Conservation (phyloP, 2,113 vertebrate species). For the Rousettus leschenaultii region DNA sequence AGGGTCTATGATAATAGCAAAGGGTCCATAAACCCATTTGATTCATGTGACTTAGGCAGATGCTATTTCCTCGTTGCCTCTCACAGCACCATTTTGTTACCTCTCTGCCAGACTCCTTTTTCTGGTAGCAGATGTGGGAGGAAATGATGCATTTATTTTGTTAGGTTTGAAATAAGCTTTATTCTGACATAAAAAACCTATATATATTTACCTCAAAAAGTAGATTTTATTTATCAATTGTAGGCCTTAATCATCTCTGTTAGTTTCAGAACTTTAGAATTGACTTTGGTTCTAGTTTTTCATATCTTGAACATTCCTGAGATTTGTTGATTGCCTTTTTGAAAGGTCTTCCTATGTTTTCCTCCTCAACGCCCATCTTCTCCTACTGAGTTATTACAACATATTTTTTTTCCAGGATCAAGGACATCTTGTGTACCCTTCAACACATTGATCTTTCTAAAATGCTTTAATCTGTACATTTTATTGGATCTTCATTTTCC, state of each 20-base stretch:
- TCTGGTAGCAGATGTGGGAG: not conserved
- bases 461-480: not conserved
- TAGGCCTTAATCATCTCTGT: not conserved
- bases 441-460: not conserved
- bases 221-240: constrained; percentile 20
- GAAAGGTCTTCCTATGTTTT: not conserved
- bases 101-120: not conserved
- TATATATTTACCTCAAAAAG: not conserved
- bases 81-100: not conserved
- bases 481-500: not conserved
- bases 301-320: not conserved
- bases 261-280: constrained; percentile 16
- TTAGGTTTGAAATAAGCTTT: not conserved
- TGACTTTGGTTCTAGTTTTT: not conserved
- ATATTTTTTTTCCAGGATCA: not conserved
- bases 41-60: not conserved
- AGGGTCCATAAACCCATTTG: not conserved
- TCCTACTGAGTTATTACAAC: not conserved
- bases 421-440: not conserved
- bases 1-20: not conserved
- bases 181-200: not conserved
- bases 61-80: not conserved
- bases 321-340: not conserved
- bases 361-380: not conserved
- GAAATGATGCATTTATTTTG: constrained; percentile 20